Percentiles rank a stretch among this genome's conserved stretches.
phyloP scores from a whole-genome alignment of 2,113 vertebrate species.

The Quiscalus mexicanus region DNA sequence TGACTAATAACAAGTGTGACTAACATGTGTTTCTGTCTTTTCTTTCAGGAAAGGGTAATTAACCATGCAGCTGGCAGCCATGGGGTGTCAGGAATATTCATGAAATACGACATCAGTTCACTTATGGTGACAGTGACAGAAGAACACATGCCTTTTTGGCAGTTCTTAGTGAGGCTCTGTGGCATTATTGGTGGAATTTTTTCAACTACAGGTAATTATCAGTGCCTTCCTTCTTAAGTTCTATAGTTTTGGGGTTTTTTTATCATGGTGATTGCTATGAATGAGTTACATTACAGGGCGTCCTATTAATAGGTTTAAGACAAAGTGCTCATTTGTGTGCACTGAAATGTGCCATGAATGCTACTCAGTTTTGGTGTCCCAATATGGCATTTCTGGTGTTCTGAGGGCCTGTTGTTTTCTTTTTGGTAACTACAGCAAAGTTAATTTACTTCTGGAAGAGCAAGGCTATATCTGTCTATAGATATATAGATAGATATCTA shows the following conservation, averaged over 20 bases:
- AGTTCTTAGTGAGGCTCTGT: slow-evolving; percentile 94
- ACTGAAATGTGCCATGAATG: background rate
- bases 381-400: background rate
- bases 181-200: slow-evolving; percentile 98
- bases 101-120: slow-evolving; percentile 98
- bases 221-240: background rate
- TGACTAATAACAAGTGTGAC: background rate
- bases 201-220: slow-evolving; percentile 89
- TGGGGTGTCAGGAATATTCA: slow-evolving; percentile 97
- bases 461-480: background rate
- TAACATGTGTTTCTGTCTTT: background rate
- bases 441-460: background rate
- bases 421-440: background rate
- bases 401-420: background rate
- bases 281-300: background rate
- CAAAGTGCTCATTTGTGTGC: background rate
- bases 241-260: background rate
- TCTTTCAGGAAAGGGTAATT: slow-evolving; percentile 88
- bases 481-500: background rate
- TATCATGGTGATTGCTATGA: background rate
- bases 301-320: background rate
- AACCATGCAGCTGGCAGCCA: slow-evolving; percentile 97
- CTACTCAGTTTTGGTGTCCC: background rate
- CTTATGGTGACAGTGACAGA: slow-evolving; percentile 97
- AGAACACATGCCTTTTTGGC: slow-evolving; percentile 98